Conservation (phyloP, 2,888 invertebrate species). For the Drosophila suboccidentalis region DNA sequence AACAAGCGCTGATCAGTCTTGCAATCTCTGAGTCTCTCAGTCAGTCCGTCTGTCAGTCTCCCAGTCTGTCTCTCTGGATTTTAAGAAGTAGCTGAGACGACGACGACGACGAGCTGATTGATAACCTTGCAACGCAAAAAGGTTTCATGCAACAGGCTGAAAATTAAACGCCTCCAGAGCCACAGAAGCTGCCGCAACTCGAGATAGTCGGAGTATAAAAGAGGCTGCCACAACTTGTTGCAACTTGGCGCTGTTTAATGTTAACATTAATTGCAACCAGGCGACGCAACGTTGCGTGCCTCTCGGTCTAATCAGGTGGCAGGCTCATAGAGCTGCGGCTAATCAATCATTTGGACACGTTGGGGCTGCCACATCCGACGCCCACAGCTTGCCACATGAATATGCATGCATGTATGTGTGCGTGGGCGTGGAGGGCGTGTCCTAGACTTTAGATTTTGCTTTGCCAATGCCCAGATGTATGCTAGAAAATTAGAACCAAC, state of each 20-base stretch:
- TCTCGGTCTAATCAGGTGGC: conserved; percentile 52
- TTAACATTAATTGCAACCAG: conserved; percentile 45
- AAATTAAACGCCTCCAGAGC: conserved; percentile 70
- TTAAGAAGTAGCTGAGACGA: conserved; percentile 71
- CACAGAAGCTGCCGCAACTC: conserved; percentile 48
- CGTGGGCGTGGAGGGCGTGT: conserved; percentile 21
- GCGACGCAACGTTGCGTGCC: conserved; percentile 54
- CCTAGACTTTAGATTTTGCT: conserved; percentile 23
- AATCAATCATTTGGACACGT: conserved; percentile 83
- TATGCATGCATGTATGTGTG: conserved; percentile 4
- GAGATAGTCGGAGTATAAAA: not conserved
- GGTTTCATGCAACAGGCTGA: conserved; percentile 58
- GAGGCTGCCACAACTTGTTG: conserved; percentile 22
- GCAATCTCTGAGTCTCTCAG: conserved; percentile 20
- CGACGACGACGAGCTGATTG: conserved; percentile 63
- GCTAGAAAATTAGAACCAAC: conserved; percentile 46
- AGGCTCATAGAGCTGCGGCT: conserved; percentile 26
- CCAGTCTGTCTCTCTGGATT: conserved; percentile 57
- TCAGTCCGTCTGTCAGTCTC: conserved; percentile 20
- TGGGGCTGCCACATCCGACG: conserved; percentile 42
- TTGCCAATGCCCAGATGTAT: conserved; percentile 31
- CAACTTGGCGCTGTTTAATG: conserved; percentile 36
- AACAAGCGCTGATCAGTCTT: conserved; percentile 45
- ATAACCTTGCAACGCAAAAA: conserved; percentile 66
- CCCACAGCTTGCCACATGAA: conserved; percentile 29